Base-by-base conservation (phyloP, 1,140 invertebrate genomes). In the Daktulosphaira vitifoliae region DNA sequence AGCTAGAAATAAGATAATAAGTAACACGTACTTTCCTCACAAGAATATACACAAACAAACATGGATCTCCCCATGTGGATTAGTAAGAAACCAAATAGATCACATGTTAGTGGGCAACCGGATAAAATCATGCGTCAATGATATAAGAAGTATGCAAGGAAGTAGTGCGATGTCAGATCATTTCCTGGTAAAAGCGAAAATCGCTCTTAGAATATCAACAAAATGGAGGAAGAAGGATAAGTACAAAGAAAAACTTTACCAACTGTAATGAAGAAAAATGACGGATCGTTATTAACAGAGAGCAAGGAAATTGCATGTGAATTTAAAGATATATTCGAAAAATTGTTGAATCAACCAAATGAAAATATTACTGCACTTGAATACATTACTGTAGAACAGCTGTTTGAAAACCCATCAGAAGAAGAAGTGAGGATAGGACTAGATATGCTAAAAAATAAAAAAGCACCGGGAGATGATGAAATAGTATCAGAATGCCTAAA, bases 401-500 rank as follows among this genome's bases (percentile, higher is more conserved):
- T 7, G 3, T 11, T 42, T 1, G 49, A 37, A 23, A 29, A 5
- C 15, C 37, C 65, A 44, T 38, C 26, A 39, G 18, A 22, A 25
- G 22, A 54, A 64, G 67, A 68, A 66, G 23, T 64, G 16, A 26
- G 44, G 26, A 49, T n/a, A 39, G 66, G 25, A 20, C 16, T 69
- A 15, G 59, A 54, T 18, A 64, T 33, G 26, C 33, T 67, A 13
- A 68, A 66, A 49, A 67, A 52, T 44, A 53, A 53, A 9, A 68
- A 64, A 67, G 25, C 66, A 2, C 56, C 54, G 26, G 50, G 64
- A 38, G 46, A 53, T 13, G 64, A 68, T 33, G 33, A 66, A 29
- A 67, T 67, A 33, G 50, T 37, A 18, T 22, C 53, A 39, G 67
- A 68, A 44, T 22, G 56, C 26, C 15, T 69, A 15, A 69, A 69